Evolutionary conservation across 2,113 vertebrate genomes (phyloP), one percentile per base, ranked within the genome.

Genomic region (Mola mola): DNA sequence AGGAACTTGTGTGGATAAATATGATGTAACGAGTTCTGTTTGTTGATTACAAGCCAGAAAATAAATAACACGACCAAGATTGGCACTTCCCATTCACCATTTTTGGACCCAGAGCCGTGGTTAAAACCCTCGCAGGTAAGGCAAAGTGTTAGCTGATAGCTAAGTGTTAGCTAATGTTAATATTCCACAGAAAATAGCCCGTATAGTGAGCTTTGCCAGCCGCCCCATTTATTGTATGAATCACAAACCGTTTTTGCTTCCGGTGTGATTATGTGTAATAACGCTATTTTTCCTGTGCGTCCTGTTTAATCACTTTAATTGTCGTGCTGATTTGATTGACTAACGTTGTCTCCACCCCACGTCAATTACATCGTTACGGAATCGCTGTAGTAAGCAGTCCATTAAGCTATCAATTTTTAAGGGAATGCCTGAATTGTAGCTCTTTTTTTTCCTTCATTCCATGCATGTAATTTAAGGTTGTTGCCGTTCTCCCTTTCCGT

Each of bases 41-140:
- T 52, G 31, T 2, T 28, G 17, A 16, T 34, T 21, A 1, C 38
- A 43, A 37, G 13, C 22, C 7, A 2, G 15, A 3, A 22, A 33
- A 29, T 26, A 37, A 20, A 20, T 5, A 49, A 37, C 37, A 22
- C 2, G 16, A 37, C 4, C 7, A 10, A 12, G 36, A 43, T 34
- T 4, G 72, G 19, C 16, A 29, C 38, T 2, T 9, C 50, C 8
- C 10, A 4, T 51, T 66, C 52, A 16, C 28, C 26, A 28, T 21
- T 5, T 47, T 10, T 55, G 80, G 64, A 70, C 15, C 15, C 34
- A 12, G 47, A 33, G 46, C 22, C 28, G 59, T 4, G 9, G 31
- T 33, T 8, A 48, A 51, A 2, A 17, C 51, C 17, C 13, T 42
- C 21, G 26, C 78, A 85, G 85, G 85, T 85, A 62, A 85, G 71